Evolutionary conservation across 2,888 invertebrate species (phyloP), one percentile per base, ranked within the genome.

Genomic region (Himalopsyche kuldschensis): DNA sequence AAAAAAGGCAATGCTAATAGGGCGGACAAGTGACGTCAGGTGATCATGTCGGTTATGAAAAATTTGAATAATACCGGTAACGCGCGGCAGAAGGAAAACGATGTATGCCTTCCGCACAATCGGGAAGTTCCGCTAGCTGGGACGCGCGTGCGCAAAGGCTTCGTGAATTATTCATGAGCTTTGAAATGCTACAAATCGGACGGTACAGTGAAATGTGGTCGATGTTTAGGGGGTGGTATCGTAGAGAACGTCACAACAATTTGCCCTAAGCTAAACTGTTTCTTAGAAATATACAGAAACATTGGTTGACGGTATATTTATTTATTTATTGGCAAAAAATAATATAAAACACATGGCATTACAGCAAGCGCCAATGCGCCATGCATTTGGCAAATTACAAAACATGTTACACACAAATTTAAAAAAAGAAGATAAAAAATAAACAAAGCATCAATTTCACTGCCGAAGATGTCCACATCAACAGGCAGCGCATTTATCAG

Each of bases 41-140:
- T 69, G 69, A 69, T 69, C 27, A 69, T 30, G 8, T 69, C 69
- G 69, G 69, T 31, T 69, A 41, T 46, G 79, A 69, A 80, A 63
- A 80, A 80, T 80, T 80, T 30, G 75, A 80, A 80, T 80, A 75
- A 75, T 47, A 80, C 80, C 80, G 47, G 80, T 80, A 80, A 75
- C n/a, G 80, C 47, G 80, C 75, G 41, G 35, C 76, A 76, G 76
- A 76, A 76, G 76, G 76, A 31, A 76, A 35, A 32, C 35, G 32
- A 17, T 32, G 0, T 20, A 11, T n/a, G 24, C 27, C 27, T 30
- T n/a, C 76, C 30, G n/a, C 8, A 17, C 20, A 63, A 20, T 32
- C 17, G 30, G 76, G 20, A 76, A 41, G 76, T 76, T 76, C 76
- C 76, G 41, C 41, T 76, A 32, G 76, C n/a, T 76, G 69, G 35